Evolutionary conservation across 1,140 invertebrate species (phyloP).

Genomic region (Vanessa atalanta): DNA sequence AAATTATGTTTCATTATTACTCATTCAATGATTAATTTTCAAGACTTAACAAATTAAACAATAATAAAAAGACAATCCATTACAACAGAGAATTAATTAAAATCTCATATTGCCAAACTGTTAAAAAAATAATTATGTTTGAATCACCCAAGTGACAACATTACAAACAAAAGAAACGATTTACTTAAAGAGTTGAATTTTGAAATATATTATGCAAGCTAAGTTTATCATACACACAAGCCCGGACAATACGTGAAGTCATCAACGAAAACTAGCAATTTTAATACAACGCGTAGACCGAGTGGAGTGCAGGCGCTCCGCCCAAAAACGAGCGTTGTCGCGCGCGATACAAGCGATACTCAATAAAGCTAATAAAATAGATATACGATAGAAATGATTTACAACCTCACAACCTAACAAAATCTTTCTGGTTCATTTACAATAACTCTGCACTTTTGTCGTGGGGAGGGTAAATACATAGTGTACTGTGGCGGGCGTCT

Average conservation of each 20-base stretch:
- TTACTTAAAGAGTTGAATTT: slow-evolving; percentile 45
- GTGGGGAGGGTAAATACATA: slow-evolving; percentile 39
- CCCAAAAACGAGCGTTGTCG: slow-evolving; percentile 45
- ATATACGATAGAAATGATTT: slow-evolving; percentile 78
- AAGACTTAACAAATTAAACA: slow-evolving; percentile 62
- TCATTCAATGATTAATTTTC: slow-evolving; percentile 56
- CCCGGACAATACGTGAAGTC: slow-evolving; percentile 28
- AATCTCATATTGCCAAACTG: slow-evolving; percentile 52
- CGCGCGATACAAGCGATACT: slow-evolving; percentile 55
- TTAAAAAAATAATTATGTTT: slow-evolving; percentile 52
- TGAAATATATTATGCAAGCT: slow-evolving; percentile 62
- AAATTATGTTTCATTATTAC: slow-evolving; percentile 70
- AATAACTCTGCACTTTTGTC: slow-evolving; percentile 50
- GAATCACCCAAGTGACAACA: slow-evolving; percentile 48
- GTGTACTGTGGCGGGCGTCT: slow-evolving; percentile 43
- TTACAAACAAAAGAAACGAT: slow-evolving; percentile 51
- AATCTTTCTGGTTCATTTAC: slow-evolving; percentile 67
- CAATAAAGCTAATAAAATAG: slow-evolving; percentile 77
- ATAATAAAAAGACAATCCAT: slow-evolving; percentile 52
- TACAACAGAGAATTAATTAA: slow-evolving; percentile 61
- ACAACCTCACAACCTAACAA: slow-evolving; percentile 79
- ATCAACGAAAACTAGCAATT: slow-evolving; percentile 59
- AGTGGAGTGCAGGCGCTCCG: slow-evolving; percentile 31
- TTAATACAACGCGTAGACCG: slow-evolving; percentile 50
- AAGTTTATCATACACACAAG: slow-evolving; percentile 56